These are phyloP conservation scores for Drosophila azteca DNA, from an alignment of 1,140 invertebrate species.

Conservation along the genomic window DNA sequence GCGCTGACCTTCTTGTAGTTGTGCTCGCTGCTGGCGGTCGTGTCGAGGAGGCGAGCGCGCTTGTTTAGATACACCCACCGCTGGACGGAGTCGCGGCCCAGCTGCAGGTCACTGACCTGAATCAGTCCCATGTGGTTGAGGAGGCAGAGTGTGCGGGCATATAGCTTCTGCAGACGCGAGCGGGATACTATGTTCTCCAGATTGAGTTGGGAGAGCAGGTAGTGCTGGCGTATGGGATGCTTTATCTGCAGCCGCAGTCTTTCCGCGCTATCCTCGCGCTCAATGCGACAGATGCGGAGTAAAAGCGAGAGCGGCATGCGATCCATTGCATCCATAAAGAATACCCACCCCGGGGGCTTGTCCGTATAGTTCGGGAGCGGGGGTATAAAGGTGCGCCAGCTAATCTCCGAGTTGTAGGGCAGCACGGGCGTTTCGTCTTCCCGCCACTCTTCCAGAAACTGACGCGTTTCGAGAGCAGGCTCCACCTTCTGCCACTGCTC, in stretches of 20 bases:
- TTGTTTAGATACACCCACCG: constrained; percentile 89
- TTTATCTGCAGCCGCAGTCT: constrained; percentile 86
- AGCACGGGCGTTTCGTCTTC: constrained; percentile 74
- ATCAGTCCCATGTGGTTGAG: constrained; percentile 89
- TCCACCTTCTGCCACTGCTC: constrained; percentile 83
- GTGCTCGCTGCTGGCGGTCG: constrained; percentile 86
- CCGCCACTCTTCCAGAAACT: constrained; percentile 82
- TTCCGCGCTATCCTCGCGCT: constrained; percentile 85
- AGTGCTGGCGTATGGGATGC: constrained; percentile 89
- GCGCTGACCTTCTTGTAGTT: constrained; percentile 87
- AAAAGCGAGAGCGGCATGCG: constrained; percentile 90
- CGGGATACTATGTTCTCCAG: constrained; percentile 53
- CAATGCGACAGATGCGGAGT: constrained; percentile 87
- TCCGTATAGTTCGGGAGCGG: constrained; percentile 87
- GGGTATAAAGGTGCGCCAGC: constrained; percentile 91
- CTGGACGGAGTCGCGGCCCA: constrained; percentile 88
- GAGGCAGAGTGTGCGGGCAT: constrained; percentile 85
- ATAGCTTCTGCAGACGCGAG: constrained; percentile 87
- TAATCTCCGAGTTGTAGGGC: constrained; percentile 85
- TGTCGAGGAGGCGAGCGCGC: constrained; percentile 87
- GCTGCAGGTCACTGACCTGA: constrained; percentile 84
- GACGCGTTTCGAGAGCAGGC: constrained; percentile 47
- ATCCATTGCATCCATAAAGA: constrained; percentile 89
- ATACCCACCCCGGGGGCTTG: constrained; percentile 89
- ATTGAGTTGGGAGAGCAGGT: constrained; percentile 85